Base-by-base conservation (phyloP, 2,888 invertebrate species). In the Aelia acuminata region DNA sequence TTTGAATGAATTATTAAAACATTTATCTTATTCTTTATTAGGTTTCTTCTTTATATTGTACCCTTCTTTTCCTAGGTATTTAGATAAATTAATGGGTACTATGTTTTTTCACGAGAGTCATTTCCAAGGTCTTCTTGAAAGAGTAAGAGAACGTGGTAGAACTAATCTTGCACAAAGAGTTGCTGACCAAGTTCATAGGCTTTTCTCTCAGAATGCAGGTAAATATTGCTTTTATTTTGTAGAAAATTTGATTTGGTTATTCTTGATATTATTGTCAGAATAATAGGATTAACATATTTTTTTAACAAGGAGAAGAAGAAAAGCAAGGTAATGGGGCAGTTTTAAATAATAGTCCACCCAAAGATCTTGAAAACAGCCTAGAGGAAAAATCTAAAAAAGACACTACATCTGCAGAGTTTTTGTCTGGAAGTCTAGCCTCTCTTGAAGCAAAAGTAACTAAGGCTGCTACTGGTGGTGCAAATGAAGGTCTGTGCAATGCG, bases 11-110 rank as follows among this genome's bases (percentile, higher is more conserved):
- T 26, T 13, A 26, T 57, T 57, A 3, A 22, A 57, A 57, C 3
- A 15, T 11, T 57, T 57, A 11, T 26, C 4, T 63, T 26, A 10
- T 43, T 43, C 43, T 63, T 63, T 63, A 35, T 70, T 35, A 3
- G 63, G 35, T 35, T 5, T 70, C 63, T 70, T 26, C 18, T 63
- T 63, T 13, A 26, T 57, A 13, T 31, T 22, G 8, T 11, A n/a
- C 11, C 26, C 3, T 57, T 57, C 5, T 18, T 70, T 31, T 35
- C 35, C 63, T 88, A 93, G 97, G 91, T 96, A 96, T 91, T 93
- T 98, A 92, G 97, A 98, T 92, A 96, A 96, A 91, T 93, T 97
- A 88, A 95, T 98, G 94, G 96, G 96, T 85, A 97, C 97, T 0
- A 94, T 96, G 7, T 97, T 96, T 92, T 98, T 98, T 92, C 96